Conservation (phyloP, 2,888 invertebrate genomes). For the Odontomyia ornata region DNA sequence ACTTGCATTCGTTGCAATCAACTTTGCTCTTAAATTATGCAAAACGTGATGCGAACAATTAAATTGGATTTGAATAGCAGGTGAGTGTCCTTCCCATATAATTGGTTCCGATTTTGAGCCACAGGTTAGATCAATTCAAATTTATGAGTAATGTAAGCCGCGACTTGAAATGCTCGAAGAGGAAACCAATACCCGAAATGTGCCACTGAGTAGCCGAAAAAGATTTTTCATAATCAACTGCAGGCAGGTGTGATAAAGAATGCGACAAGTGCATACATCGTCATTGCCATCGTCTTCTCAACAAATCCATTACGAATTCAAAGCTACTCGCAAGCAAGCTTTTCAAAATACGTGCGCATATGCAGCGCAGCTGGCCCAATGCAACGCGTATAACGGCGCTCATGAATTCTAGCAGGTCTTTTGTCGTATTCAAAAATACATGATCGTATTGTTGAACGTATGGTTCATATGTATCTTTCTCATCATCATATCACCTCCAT, state of each 20-base stretch:
- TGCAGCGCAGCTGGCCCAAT: constrained; percentile 27
- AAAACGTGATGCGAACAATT: no score
- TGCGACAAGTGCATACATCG: constrained; percentile 9
- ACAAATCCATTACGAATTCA: constrained; percentile 15
- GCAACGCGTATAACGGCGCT: constrained; percentile 44
- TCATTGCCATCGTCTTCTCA: neutral
- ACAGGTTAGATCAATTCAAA: neutral
- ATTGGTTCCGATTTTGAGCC: no score
- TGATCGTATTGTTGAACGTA: neutral
- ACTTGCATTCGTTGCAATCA: no score
- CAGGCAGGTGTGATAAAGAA: constrained; percentile 8
- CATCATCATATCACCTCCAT: constrained; percentile 4
- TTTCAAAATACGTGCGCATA: constrained; percentile 29
- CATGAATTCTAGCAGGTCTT: constrained; percentile 38
- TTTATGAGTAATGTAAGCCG: neutral
- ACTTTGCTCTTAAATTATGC: no score
- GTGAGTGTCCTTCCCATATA: no score
- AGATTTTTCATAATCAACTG: neutral
- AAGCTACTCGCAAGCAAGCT: constrained; percentile 12
- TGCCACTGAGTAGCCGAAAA: no score
- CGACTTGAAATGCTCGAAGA: neutral
- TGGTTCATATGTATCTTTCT: neutral
- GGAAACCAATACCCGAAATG: no score
- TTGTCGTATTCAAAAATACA: neutral
- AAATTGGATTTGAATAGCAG: no score